These are phyloP conservation scores for Gambelia wislizenii DNA, from an alignment of 2,797 vertebrate genomes.

Conservation along the genomic window DNA sequence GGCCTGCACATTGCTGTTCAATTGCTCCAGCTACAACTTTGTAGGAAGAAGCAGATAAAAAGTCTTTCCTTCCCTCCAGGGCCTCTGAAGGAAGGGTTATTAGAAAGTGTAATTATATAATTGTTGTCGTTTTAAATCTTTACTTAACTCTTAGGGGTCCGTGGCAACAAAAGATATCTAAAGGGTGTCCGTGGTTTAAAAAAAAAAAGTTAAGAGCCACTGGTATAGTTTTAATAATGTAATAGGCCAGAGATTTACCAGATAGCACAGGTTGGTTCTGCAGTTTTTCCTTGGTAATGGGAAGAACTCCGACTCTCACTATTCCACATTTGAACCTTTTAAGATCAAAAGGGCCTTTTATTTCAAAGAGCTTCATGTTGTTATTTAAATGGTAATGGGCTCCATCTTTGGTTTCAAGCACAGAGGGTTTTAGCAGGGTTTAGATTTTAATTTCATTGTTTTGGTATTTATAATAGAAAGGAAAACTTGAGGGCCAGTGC, in stretches of 20 bases:
- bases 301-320: slow-evolving; percentile 63
- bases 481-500: slow-evolving; percentile 41
- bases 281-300: slow-evolving; percentile 53
- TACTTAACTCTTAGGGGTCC: too few relatives aligned
- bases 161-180: too few relatives aligned
- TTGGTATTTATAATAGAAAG: slow-evolving; percentile 53
- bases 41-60: too few relatives aligned
- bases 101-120: too few relatives aligned
- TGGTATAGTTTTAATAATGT: slow-evolving; percentile 32
- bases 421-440: slow-evolving; percentile 32
- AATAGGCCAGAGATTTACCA: slow-evolving; percentile 46
- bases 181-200: too few relatives aligned
- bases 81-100: too few relatives aligned
- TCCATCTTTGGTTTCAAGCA: slow-evolving; percentile 44
- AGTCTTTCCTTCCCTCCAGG: too few relatives aligned
- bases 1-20: too few relatives aligned
- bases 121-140: too few relatives aligned
- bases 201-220: too few relatives aligned
- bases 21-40: too few relatives aligned
- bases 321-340: slow-evolving; percentile 59
- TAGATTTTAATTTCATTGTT: slow-evolving; percentile 68
- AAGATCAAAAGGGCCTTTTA: slow-evolving; percentile 70
- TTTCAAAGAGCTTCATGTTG: slow-evolving; percentile 74
- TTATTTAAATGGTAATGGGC: slow-evolving; percentile 77
- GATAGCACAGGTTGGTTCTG: slow-evolving; percentile 44